phyloP scores from a whole-genome alignment of 2,797 vertebrate genomes.

The Platalea minor region DNA sequence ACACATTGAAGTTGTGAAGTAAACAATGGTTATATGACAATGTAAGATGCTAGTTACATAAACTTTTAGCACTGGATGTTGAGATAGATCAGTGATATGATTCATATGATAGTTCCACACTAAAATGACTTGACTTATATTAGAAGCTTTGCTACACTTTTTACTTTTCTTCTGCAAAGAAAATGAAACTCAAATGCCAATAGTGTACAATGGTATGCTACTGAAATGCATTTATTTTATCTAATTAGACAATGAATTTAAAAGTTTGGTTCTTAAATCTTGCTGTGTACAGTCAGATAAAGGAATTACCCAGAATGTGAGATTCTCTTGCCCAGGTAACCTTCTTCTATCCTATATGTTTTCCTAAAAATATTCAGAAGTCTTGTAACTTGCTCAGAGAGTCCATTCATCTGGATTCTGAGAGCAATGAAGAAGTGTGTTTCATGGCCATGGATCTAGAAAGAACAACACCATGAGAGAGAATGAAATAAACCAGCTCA shows the following conservation, averaged over 20 bases:
- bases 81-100: background rate
- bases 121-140: background rate
- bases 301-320: background rate
- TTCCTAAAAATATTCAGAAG: background rate
- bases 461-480: background rate
- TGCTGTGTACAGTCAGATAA: background rate
- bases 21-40: background rate
- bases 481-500: background rate
- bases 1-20: background rate
- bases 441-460: background rate
- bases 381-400: background rate
- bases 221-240: background rate
- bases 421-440: background rate
- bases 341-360: background rate
- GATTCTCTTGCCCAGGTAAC: background rate
- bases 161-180: background rate
- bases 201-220: background rate
- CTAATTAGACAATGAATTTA: background rate
- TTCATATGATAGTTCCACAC: background rate
- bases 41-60: background rate
- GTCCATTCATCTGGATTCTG: background rate
- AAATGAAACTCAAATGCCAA: background rate
- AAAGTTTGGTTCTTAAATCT: background rate
- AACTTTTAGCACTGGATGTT: background rate
- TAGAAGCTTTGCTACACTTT: background rate